These are phyloP conservation scores for Meghimatium bilineatum DNA, from an alignment of 2,888 invertebrate species.

Conservation along the genomic window DNA sequence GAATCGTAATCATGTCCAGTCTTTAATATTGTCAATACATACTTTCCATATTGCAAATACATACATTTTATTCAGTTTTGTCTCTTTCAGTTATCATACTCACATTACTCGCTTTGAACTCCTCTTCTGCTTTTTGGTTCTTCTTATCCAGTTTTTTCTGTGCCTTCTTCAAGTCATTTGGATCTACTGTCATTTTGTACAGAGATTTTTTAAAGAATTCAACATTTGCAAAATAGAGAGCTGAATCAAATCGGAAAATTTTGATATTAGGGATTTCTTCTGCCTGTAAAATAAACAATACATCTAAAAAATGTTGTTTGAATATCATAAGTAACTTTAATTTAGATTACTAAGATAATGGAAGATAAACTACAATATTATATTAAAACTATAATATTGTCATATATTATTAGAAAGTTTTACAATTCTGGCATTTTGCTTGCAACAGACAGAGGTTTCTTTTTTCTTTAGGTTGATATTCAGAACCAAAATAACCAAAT, in stretches of 20 bases:
- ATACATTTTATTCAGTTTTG: background rate
- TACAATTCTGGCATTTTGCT: no score
- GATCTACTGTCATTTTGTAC: slow-evolving; percentile 72
- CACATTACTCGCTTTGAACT: slow-evolving; percentile 10
- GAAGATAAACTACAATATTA: no score
- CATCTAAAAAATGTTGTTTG: no score
- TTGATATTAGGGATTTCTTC: slow-evolving; percentile 76
- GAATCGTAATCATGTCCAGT: no score
- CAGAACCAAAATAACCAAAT: no score
- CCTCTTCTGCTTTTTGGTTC: slow-evolving; percentile 54
- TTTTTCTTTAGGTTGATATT: no score
- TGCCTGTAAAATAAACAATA: slow-evolving; percentile 61
- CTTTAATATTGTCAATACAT: no score
- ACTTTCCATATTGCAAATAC: background rate
- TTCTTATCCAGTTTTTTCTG: slow-evolving; percentile 57
- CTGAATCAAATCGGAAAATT: slow-evolving; percentile 79
- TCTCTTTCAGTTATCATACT: background rate
- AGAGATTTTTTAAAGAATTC: slow-evolving; percentile 76
- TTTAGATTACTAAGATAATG: no score
- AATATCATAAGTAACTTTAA: no score
- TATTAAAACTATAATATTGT: no score
- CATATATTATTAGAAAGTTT: no score
- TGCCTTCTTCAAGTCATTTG: slow-evolving; percentile 63
- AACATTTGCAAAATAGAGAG: slow-evolving; percentile 78
- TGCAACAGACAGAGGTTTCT: no score